Evolutionary conservation across 2,113 vertebrate genomes (phyloP).

Genomic region (Grammomys surdaster): DNA sequence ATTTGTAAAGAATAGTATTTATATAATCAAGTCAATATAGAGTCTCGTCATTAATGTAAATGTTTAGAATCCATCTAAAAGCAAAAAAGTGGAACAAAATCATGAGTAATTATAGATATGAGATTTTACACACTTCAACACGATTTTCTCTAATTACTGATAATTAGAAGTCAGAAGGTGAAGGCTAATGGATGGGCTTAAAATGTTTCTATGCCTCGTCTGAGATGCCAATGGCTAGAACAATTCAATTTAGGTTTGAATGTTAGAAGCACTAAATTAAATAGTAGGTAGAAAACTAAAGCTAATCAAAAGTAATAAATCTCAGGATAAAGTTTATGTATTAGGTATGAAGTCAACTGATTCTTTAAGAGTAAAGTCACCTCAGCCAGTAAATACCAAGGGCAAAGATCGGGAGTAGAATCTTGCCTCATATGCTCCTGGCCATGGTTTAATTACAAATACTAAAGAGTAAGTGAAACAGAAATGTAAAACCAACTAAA

Average conservation of each 20-base stretch:
- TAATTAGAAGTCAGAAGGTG: not conserved
- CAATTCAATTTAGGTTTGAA: not conserved
- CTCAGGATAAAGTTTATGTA: not conserved
- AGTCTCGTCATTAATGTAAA: not conserved
- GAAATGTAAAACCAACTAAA: not conserved
- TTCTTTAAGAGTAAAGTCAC: not conserved
- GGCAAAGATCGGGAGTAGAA: not conserved
- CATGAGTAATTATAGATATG: not conserved
- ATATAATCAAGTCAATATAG: constrained; percentile 14
- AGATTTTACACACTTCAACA: not conserved
- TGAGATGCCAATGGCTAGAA: not conserved
- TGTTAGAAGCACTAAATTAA: constrained; percentile 27
- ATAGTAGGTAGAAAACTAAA: not conserved
- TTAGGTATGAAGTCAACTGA: not conserved
- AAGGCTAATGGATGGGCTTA: not conserved
- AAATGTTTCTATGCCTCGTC: not conserved
- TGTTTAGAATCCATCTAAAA: constrained; percentile 42
- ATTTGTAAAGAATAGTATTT: constrained; percentile 22
- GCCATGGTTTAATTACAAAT: not conserved
- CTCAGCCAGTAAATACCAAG: not conserved
- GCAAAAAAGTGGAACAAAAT: not conserved
- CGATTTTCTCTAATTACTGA: not conserved
- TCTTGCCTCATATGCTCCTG: not conserved
- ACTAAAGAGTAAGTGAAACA: not conserved
- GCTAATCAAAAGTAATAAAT: constrained; percentile 32